phyloP scores from a whole-genome alignment of 2,797 vertebrate species.

The Antennarius maculatus region DNA sequence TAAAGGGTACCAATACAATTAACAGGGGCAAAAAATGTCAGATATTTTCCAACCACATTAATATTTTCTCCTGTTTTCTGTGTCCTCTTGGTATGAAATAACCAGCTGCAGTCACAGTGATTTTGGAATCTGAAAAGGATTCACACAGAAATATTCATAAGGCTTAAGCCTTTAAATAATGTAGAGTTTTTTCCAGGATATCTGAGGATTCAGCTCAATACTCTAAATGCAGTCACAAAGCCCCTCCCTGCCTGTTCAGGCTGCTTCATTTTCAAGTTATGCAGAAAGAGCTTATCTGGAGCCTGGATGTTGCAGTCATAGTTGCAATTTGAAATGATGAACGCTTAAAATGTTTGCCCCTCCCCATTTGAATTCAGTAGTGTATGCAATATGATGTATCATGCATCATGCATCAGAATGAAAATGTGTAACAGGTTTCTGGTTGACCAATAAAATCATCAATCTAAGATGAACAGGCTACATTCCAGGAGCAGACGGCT shows the following conservation, averaged over 20 bases:
- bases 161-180: no score
- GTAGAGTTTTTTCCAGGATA: no score
- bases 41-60: background rate
- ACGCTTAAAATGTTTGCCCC: background rate
- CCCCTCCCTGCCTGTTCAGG: background rate
- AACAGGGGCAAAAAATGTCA: background rate
- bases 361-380: conserved; percentile 7
- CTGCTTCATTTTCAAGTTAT: background rate
- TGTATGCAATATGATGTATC: conserved; percentile 12
- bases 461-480: conserved; percentile 19
- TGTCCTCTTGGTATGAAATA: background rate
- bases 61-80: background rate
- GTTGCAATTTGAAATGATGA: conserved; percentile 4
- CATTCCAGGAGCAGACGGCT: conserved; percentile 11
- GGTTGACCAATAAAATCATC: conserved; percentile 53
- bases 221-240: background rate
- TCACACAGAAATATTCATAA: background rate
- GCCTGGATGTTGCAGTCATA: background rate
- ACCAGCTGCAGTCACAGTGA: background rate
- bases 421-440: conserved; percentile 30
- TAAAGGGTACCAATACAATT: background rate
- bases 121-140: background rate
- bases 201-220: no score
- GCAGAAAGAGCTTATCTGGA: background rate
- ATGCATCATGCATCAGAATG: conserved; percentile 34